Evolutionary conservation across 2,888 invertebrate genomes (phyloP).

Genomic region (Hoplodrina ambigua): DNA sequence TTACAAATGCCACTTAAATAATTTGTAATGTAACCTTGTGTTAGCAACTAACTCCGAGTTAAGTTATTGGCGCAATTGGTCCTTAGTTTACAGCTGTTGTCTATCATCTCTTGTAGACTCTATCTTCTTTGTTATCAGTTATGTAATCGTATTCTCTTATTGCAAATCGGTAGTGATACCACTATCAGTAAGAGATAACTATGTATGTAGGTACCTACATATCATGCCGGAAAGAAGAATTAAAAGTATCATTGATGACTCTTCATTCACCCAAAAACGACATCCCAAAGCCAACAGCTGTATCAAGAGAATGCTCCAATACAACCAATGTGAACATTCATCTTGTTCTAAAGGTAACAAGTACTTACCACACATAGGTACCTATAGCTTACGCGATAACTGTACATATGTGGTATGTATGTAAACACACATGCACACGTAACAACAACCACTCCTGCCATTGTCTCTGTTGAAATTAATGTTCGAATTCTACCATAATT

Average conservation of each 20-base stretch:
- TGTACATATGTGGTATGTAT: constrained; percentile 6
- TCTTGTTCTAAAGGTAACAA: constrained; percentile 44
- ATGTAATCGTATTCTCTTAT: constrained; percentile 3
- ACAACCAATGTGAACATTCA: constrained; percentile 14
- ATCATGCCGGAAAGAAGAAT: background rate
- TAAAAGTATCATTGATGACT: constrained; percentile 13
- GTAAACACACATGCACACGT: constrained; percentile 35
- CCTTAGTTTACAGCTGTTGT: background rate
- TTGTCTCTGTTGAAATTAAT: constrained; percentile 47
- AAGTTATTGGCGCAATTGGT: background rate
- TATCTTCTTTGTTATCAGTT: constrained; percentile 1
- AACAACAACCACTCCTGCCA: constrained; percentile 26
- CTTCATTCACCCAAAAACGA: constrained; percentile 8
- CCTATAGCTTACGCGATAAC: constrained; percentile 12
- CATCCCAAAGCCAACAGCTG: constrained; percentile 2
- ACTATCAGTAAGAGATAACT: constrained; percentile 22
- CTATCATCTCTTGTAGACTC: constrained; percentile 14
- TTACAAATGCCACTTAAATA: background rate
- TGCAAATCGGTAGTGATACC: constrained; percentile 13
- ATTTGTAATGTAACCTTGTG: background rate
- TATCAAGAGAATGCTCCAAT: constrained; percentile 9
- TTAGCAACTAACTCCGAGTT: background rate
- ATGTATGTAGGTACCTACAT: background rate
- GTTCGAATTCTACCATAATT: constrained; percentile 40
- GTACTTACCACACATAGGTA: constrained; percentile 10